Conservation (phyloP, 2,113 vertebrate species). For the Reinhardtius hippoglossoides region DNA sequence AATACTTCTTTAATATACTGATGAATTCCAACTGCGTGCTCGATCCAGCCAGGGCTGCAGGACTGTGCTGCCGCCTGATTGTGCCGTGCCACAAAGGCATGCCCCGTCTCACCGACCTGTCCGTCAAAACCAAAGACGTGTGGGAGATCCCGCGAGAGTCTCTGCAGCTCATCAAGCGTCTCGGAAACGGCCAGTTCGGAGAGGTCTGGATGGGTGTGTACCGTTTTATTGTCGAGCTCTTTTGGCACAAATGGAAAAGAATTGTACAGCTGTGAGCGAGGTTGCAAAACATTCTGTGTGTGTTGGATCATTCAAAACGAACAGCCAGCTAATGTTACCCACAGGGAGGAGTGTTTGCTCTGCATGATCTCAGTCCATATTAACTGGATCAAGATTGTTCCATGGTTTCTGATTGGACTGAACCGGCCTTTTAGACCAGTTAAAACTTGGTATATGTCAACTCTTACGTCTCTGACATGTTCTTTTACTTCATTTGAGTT, state of each 20-base stretch:
- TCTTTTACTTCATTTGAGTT: no score
- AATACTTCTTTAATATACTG: neutral
- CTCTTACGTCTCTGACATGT: no score
- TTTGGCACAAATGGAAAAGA: constrained; percentile 7
- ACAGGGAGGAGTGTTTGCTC: constrained; percentile 11
- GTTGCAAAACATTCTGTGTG: constrained; percentile 44
- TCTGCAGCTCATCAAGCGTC: constrained; percentile 99
- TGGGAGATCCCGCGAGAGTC: constrained; percentile 99
- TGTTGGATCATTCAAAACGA: constrained; percentile 20
- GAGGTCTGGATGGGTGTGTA: constrained; percentile 99
- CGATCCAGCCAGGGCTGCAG: constrained; percentile 93
- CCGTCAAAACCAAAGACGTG: constrained; percentile 99
- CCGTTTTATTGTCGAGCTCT: neutral
- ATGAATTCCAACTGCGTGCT: neutral
- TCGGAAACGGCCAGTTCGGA: constrained; percentile 99
- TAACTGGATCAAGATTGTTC: neutral
- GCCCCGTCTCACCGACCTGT: constrained; percentile 99
- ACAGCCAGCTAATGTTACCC: constrained; percentile 23
- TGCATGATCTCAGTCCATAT: neutral
- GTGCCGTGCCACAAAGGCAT: constrained; percentile 99
- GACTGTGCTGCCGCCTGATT: constrained; percentile 97
- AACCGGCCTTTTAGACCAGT: neutral
- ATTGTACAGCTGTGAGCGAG: constrained; percentile 41
- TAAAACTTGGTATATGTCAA: neutral
- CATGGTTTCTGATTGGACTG: neutral